Base-by-base conservation (phyloP, 2,113 vertebrate genomes). In the Corydoras sp. region DNA sequence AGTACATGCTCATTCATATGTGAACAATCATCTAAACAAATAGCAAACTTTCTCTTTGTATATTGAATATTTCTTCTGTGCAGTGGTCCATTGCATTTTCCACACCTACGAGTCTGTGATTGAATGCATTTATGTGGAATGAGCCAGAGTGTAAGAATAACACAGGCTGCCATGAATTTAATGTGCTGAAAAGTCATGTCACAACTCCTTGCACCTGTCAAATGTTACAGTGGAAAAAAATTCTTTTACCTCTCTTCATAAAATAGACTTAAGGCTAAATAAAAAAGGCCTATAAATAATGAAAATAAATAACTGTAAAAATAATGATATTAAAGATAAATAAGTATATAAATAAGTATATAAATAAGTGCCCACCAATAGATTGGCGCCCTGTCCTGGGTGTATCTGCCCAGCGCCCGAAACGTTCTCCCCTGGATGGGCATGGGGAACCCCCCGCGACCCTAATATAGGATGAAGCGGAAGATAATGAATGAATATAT, bases 71-170 rank as follows among this genome's bases (percentile, higher is more conserved):
- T 75, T 65, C 54, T 8, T 54, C 67, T 70, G 61, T 32, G 54
- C 73, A 53, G 12, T 69, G 50, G 50, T 35, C 61, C 69, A 62
- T 43, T 73, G 68, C 76, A 63, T 53, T 88, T 85, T 83, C 84
- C 77, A 80, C 85, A 85, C 66, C 71, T 65, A 49, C 50, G 15
- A 24, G 48, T 67, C 51, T 68, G 67, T 69, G 14, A 24, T 31
- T 15, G 15, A 75, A 72, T 62, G 55, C 50, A 14, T 60, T 67
- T 30, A 11, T 61, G 58, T 61, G 24, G 11, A 50, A 18, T 48
- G 67, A 56, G 54, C 54, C 54, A 70, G 67, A 60, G 64, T 60
- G 24, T 69, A 59, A 62, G 50, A 68, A 75, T 59, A 75, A 65
- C 67, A 70, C 9, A 65, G n/a, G 31, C 7, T 30, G 64, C 64